Conservation (phyloP, 2,797 vertebrate species). For the Sebastes minor region DNA sequence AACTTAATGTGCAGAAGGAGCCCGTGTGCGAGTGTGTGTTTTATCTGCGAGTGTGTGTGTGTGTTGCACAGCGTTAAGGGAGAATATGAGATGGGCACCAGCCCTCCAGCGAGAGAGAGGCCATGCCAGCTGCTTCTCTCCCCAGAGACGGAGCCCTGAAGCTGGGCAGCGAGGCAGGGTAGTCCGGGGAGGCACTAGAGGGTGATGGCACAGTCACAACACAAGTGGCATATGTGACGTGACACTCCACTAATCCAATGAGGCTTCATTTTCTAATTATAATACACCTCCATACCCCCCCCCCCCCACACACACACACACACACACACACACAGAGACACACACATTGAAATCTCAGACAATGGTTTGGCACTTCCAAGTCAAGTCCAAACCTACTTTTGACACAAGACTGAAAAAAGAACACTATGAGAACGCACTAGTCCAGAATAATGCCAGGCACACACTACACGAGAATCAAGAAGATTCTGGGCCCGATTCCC, state of each 20-base stretch:
- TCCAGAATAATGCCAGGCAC: background rate
- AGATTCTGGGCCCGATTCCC: no score
- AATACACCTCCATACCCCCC: background rate
- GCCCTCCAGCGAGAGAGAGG: constrained; percentile 78
- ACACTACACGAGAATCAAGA: no score
- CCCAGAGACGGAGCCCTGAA: constrained; percentile 76
- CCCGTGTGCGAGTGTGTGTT: constrained; percentile 38
- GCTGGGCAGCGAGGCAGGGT: constrained; percentile 72
- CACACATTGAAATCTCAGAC: background rate
- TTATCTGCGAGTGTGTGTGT: constrained; percentile 27
- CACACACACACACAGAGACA: background rate
- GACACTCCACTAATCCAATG: constrained; percentile 77
- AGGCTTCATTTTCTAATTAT: constrained; percentile 59
- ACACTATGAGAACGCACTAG: background rate
- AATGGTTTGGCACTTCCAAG: constrained; percentile 2
- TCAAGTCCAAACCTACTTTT: constrained; percentile 18
- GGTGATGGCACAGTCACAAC: constrained; percentile 81
- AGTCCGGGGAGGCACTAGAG: constrained; percentile 42
- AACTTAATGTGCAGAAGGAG: constrained; percentile 83
- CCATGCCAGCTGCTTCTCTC: constrained; percentile 79
- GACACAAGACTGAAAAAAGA: background rate
- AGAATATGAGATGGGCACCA: constrained; percentile 69
- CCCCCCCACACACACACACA: background rate
- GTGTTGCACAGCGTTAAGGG: constrained; percentile 36
- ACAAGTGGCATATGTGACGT: constrained; percentile 71